Conservation (phyloP, 2,888 invertebrate genomes). For the Sminthurides aquaticus region DNA sequence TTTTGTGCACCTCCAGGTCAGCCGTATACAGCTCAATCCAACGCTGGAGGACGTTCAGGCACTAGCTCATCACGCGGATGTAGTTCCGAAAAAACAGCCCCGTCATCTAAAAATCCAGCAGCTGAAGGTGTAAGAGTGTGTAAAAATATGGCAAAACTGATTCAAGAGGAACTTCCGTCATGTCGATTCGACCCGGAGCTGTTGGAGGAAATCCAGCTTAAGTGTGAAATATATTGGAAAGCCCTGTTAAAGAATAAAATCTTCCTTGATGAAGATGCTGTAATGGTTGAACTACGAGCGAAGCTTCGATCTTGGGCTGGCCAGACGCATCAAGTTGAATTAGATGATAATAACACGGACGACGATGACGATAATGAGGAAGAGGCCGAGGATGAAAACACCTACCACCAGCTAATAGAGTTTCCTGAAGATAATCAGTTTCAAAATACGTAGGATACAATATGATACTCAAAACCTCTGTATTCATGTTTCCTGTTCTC, state of each 20-base stretch:
- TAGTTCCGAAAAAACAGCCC: background rate
- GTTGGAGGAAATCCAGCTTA: slow-evolving; percentile 8
- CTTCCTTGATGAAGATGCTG: slow-evolving; percentile 12
- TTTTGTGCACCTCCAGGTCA: too few species aligned
- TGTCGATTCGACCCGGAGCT: background rate
- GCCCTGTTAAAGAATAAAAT: slow-evolving; percentile 3
- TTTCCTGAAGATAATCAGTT: background rate
- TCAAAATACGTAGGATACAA: too few species aligned
- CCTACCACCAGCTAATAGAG: background rate
- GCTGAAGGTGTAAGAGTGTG: background rate
- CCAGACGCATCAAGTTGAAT: background rate
- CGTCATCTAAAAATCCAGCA: background rate
- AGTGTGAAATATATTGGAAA: slow-evolving; percentile 10
- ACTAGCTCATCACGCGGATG: background rate
- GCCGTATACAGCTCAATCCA: too few species aligned
- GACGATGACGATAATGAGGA: slow-evolving; percentile 3
- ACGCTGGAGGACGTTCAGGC: background rate
- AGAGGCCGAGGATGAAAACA: background rate
- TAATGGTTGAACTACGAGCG: slow-evolving; percentile 1
- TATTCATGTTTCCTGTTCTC: too few species aligned
- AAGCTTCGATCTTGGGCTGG: slow-evolving; percentile 12
- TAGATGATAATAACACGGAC: background rate
- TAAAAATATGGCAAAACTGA: background rate
- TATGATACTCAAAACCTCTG: too few species aligned
- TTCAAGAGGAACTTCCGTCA: slow-evolving; percentile 7